Base-by-base conservation (phyloP, 2,888 invertebrate species). In the Chymomyza procnemis region DNA sequence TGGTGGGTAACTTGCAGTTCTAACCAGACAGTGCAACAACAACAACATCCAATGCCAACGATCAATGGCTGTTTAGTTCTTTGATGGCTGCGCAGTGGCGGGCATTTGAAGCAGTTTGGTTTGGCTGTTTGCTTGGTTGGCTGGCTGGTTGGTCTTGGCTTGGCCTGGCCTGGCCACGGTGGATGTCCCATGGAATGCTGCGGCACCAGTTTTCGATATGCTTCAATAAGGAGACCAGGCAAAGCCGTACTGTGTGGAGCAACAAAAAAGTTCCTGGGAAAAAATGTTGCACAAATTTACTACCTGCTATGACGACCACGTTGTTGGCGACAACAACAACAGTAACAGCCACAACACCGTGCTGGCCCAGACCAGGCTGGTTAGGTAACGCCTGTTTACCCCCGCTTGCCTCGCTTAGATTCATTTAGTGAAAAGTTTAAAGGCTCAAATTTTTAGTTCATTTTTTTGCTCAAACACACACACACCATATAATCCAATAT, bases 171-270 rank as follows among this genome's bases (percentile, higher is more conserved):
- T 60, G 60, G n/a, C 41, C 16, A 14, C 30, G 85, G 84, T 84
- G 86, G 84, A 84, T 84, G 86, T 86, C 84, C 84, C 85, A 80
- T 84, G 84, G 82, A 84, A 84, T 84, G 84, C 74, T 82, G 84
- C 66, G 79, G 72, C 79, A 79, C 84, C 82, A 84, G 85, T 84
- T 84, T 82, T 72, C 75, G 69, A 72, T 82, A 72, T 78, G 80
- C 79, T 75, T 73, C 81, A 71, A 75, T 76, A 78, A 76, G 85
- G 71, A 85, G 83, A 64, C 62, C 60, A 19, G 46, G 46, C 21
- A 21, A 22, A 16, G 41, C 26, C 26, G 6, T 19, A 16, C 48
- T 18, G 46, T 56, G 52, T 54, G 22, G 21, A 72, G 58, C 76
- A 70, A 63, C 68, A 60, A 74, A 68, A 61, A 69, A 67, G 80